phyloP scores from a whole-genome alignment of 1,140 invertebrate species.

The Lepidurus apus region DNA sequence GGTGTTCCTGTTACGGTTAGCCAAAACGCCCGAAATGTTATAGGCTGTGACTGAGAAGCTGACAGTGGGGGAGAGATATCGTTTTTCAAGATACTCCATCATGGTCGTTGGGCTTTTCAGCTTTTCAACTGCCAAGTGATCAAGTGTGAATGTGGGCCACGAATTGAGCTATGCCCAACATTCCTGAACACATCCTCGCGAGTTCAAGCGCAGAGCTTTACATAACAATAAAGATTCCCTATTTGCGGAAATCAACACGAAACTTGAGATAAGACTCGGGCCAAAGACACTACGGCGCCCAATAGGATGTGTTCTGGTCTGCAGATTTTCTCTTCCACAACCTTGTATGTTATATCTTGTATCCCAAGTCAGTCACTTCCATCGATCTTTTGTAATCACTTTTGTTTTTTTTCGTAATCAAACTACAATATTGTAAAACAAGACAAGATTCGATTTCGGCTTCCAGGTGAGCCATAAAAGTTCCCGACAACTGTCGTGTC shows the following conservation, averaged over 20 bases:
- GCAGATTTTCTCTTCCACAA: too few relatives aligned
- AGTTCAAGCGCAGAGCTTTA: not conserved
- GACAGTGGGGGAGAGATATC: not conserved
- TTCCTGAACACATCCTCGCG: not conserved
- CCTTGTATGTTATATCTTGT: too few relatives aligned
- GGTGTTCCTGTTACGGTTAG: not conserved
- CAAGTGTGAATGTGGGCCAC: not conserved
- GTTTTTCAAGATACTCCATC: constrained; percentile 11
- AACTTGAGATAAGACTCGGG: not conserved
- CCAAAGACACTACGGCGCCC: not conserved
- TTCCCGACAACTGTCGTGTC: too few relatives aligned
- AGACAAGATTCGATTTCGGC: too few relatives aligned
- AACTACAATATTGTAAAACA: too few relatives aligned
- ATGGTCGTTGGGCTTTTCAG: not conserved
- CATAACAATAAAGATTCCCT: not conserved
- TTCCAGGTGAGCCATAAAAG: too few relatives aligned
- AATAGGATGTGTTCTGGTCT: not conserved
- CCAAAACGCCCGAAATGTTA: not conserved
- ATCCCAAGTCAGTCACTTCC: too few relatives aligned
- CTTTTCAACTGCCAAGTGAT: not conserved
- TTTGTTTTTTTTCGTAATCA: too few relatives aligned
- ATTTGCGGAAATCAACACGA: not conserved
- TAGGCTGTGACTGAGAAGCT: not conserved
- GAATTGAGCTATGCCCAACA: constrained; percentile 8
- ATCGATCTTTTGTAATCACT: too few relatives aligned